Percentiles rank a stretch among this genome's conserved stretches.
Evolutionary conservation across 2,797 vertebrate genomes (phyloP).

Genomic region (Paguma larvata): DNA sequence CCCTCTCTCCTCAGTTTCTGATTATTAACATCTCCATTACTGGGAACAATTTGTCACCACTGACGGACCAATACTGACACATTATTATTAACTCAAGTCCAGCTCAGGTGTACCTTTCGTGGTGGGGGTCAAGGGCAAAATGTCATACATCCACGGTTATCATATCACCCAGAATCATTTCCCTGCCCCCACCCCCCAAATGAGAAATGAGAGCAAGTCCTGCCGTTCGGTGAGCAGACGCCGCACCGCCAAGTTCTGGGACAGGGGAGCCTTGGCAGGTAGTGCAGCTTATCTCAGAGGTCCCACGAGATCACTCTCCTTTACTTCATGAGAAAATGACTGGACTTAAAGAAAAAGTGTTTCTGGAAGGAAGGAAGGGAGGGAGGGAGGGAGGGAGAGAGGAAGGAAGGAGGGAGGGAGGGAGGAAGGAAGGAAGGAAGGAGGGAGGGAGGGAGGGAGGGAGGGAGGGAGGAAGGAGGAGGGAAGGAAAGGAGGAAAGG

Average conservation of each 20-base stretch:
- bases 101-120: neutral
- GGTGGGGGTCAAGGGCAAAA: neutral
- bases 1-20: neutral
- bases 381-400: rapidly evolving
- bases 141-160: neutral
- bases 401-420: neutral
- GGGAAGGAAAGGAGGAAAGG: neutral
- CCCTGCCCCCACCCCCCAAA: neutral
- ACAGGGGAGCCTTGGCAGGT: neutral
- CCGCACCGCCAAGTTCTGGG: neutral
- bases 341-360: neutral
- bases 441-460: neutral
- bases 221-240: neutral
- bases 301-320: neutral
- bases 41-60: neutral
- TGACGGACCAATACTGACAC: neutral
- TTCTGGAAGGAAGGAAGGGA: neutral
- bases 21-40: neutral
- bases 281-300: neutral
- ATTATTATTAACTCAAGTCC: neutral
- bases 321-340: constrained; percentile 1
- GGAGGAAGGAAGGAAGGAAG: too few relatives aligned
- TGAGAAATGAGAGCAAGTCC: neutral
- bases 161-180: neutral
- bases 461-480: rapidly evolving